Evolutionary conservation across 1,140 invertebrate species (phyloP).

Genomic region (Charaxes varanes): DNA sequence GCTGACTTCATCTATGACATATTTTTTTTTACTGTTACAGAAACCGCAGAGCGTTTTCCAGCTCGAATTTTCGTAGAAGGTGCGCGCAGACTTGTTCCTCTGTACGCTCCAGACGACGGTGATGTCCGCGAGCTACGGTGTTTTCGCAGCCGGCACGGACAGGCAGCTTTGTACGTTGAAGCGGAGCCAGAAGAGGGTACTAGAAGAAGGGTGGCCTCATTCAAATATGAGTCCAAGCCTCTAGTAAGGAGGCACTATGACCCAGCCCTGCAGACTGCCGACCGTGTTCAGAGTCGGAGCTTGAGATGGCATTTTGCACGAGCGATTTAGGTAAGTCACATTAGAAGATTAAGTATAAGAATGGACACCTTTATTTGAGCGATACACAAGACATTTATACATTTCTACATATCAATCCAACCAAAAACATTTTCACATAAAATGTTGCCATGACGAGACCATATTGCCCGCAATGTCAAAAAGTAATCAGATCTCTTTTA

Average conservation of each 20-base stretch:
- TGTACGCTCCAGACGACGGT: slow-evolving; percentile 79
- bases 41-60: slow-evolving; percentile 58
- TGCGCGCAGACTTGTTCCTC: slow-evolving; percentile 75
- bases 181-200: slow-evolving; percentile 64
- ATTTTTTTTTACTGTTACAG: no score
- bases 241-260: slow-evolving; percentile 70
- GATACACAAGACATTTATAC: background rate
- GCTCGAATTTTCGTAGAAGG: slow-evolving; percentile 83
- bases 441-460: no score
- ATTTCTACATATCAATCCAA: background rate
- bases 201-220: slow-evolving; percentile 72
- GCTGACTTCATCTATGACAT: no score
- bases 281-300: slow-evolving; percentile 83
- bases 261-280: slow-evolving; percentile 81
- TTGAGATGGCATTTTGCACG: slow-evolving; percentile 85
- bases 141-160: slow-evolving; percentile 80
- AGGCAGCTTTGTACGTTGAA: slow-evolving; percentile 84
- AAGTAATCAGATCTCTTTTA: no score
- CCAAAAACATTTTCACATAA: no score
- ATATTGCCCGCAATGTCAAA: no score
- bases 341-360: background rate
- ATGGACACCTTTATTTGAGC: background rate
- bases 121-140: slow-evolving; percentile 76
- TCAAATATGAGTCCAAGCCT: slow-evolving; percentile 81
- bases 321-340: slow-evolving; percentile 82